phyloP scores from a whole-genome alignment of 2,888 invertebrate genomes.

The Endomychus coccineus region DNA sequence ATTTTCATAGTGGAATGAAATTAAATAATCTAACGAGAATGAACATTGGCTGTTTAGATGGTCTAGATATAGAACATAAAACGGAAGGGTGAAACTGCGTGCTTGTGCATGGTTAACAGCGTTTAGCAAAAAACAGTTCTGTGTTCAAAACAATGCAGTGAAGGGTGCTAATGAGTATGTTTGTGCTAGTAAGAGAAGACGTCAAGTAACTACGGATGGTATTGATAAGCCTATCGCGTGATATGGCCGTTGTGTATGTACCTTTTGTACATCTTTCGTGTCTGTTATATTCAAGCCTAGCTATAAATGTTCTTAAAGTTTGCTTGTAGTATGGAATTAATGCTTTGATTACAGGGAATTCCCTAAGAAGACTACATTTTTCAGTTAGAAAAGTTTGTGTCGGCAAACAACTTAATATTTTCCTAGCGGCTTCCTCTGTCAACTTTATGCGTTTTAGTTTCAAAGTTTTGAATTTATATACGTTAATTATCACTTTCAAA shows the following conservation, averaged over 20 bases:
- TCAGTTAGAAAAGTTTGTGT: background rate
- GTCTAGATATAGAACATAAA: no score
- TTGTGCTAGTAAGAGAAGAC: constrained; percentile 1
- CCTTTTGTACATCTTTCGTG: background rate
- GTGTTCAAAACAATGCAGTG: no score
- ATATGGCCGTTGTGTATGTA: background rate
- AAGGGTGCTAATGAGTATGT: no score
- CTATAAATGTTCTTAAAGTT: no score
- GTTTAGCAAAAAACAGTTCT: no score
- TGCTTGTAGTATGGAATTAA: background rate
- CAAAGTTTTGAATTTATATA: constrained; percentile 1
- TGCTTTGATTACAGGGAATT: background rate
- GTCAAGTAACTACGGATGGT: background rate
- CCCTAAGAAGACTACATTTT: background rate
- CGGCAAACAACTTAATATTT: constrained; percentile 1
- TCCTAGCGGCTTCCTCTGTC: background rate
- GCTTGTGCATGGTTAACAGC: no score
- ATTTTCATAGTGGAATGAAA: no score
- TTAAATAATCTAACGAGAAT: no score
- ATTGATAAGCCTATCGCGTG: constrained; percentile 1
- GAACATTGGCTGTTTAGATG: no score
- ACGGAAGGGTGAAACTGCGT: no score
- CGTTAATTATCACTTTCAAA: background rate
- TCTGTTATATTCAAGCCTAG: no score
- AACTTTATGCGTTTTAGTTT: background rate